Evolutionary conservation across 1,140 invertebrate genomes (phyloP), one percentile per base, ranked within the genome.

Genomic region (Neelides sp.): DNA sequence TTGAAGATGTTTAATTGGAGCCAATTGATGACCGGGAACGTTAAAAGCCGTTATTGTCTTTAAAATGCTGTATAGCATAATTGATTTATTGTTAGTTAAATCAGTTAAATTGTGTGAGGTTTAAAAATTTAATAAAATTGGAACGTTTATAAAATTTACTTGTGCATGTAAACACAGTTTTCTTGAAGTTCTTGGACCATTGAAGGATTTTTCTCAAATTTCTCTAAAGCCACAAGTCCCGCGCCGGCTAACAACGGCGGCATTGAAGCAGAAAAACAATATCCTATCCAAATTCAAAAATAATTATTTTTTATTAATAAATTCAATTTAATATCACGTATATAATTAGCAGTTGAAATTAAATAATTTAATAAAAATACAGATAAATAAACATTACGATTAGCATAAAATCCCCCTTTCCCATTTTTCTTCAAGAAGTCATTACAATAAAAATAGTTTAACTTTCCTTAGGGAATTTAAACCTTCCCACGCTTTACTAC

Each of bases 231-330:
- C 13, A 74, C 74, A 44, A 83, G 85, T 12, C 89, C 90, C 1
- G 86, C 85, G 28, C 84, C 76, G 19, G 90, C 83, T 55, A 96
- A 67, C 65, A 96, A 76, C 2, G 94, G 94, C 4, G 94, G 92
- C 35, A 91, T 68, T 0, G 94, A 97, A 12, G 94, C 94, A 7
- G 93, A 98, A 67, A 98, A 98, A 66, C 93, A 97, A 66, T 98
- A 98, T 1, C 85, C 84, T 71, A 62, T 23, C n/a, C n/a, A n/a
- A n/a, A n/a, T n/a, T n/a, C n/a, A 22, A 64, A 62, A 57, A 42
- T 30, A 52, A 56, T 51, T 42, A n/a, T 50, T 26, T 35, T n/a
- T 47, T 28, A 27, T 49, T 10, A 24, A 35, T n/a, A n/a, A n/a
- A n/a, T n/a, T n/a, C n/a, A n/a, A n/a, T n/a, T n/a, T n/a, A n/a